Evolutionary conservation across 2,797 vertebrate genomes (phyloP), one percentile per base, ranked within the genome.

Genomic region (Limnodromus scolopaceus): DNA sequence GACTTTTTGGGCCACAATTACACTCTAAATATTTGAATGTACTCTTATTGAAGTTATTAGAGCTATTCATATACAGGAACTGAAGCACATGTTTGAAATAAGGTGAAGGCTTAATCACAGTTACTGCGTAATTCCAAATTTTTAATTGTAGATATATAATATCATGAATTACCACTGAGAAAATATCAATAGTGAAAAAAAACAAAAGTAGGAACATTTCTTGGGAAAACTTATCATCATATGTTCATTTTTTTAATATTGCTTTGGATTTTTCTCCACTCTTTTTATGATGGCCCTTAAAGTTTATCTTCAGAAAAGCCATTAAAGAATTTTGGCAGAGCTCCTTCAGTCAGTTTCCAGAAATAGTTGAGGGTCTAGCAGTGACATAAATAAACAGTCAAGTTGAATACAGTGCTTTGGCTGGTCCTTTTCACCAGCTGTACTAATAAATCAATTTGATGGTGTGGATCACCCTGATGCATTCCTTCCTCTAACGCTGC

Each of bases 361-460:
- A 88, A 95, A 92, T 71, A 95, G 45, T 36, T 89, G 75, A 94
- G 41, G 18, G 51, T 83, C 46, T 71, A 87, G 17, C 23, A 82
- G 49, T 85, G 80, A 89, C 72, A 94, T 71, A 97, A 98, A 97
- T 95, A 97, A 97, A 96, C 65, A 96, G 28, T 85, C 2, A 16
- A 75, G 60, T 71, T 95, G 87, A 95, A 95, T 93, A 92, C 69
- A 92, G 41, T 71, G 34, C 41, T 87, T 95, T 96, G 87, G 76
- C 87, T 94, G 24, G 41, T 89, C 89, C 57, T 94, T 95, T 66
- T 86, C 90, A 78, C 58, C 92, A 97, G 93, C 91, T 97, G 91
- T 96, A 93, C 74, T 94, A 98, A 96, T 96, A 97, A 97, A 97
- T 91, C 76, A 94, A 22, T 85, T 96, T 96, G 94, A 96, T 96